A percentile compares a stretch with the other conserved stretches of the same genome.
Conservation (phyloP, 2,888 invertebrate species). For the Lamellibrachia columna region DNA sequence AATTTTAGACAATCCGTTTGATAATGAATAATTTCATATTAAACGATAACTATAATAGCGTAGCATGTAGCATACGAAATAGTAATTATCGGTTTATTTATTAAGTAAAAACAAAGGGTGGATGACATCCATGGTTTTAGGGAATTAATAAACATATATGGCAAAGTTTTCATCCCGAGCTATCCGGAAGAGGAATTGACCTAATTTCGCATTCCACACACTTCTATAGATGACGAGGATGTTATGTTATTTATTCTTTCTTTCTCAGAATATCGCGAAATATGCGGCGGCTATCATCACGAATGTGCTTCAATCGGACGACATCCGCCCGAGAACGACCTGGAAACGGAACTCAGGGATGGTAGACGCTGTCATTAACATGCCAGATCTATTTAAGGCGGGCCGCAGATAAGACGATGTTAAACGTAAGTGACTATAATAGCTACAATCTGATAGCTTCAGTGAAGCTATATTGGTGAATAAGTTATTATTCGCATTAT, state of each 20-base stretch:
- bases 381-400: slow-evolving; percentile 2
- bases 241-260: not conserved
- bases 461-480: not conserved
- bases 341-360: not conserved
- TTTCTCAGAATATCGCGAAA: not conserved
- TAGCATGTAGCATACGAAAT: too few species aligned
- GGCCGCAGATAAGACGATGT: slow-evolving; percentile 10
- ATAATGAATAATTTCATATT: too few species aligned
- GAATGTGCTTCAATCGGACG: not conserved
- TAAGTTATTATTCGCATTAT: not conserved
- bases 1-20: too few species aligned
- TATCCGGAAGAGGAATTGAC: too few species aligned
- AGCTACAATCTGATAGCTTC: not conserved
- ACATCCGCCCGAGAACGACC: not conserved
- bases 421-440: not conserved
- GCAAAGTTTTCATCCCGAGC: too few species aligned
- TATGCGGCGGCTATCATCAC: not conserved
- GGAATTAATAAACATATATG: too few species aligned
- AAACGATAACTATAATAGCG: too few species aligned
- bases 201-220: too few species aligned
- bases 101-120: too few species aligned
- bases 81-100: too few species aligned
- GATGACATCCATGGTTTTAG: too few species aligned
- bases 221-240: too few species aligned
- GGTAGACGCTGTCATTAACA: slow-evolving; percentile 16